phyloP scores from a whole-genome alignment of 2,113 vertebrate genomes.

The Mobula birostris region DNA sequence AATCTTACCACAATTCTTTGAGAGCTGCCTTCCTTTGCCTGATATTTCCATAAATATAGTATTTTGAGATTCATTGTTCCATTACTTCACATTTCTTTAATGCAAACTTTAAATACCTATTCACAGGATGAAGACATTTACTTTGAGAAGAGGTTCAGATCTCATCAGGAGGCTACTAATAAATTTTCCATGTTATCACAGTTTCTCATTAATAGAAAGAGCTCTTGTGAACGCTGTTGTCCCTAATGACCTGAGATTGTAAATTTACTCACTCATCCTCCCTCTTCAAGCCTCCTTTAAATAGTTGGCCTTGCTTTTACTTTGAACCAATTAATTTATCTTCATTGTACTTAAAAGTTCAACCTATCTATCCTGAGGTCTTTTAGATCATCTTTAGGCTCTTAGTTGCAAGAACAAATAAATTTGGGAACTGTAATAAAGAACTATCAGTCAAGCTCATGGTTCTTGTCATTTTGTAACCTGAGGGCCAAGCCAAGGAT shows the following conservation, averaged over 20 bases:
- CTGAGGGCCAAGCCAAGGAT: background rate
- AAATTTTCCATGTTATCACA: background rate
- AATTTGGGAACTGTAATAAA: background rate
- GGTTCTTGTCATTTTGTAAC: background rate
- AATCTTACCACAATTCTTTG: background rate
- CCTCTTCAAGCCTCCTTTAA: background rate
- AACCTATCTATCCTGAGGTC: background rate
- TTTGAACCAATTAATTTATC: background rate
- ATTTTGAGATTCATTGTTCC: background rate
- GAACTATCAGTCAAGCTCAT: background rate
- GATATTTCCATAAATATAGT: background rate
- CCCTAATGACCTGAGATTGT: too few species aligned
- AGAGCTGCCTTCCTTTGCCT: background rate
- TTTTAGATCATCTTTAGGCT: background rate
- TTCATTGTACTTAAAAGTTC: background rate
- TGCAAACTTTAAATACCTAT: background rate
- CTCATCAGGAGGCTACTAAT: background rate
- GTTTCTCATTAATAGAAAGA: background rate
- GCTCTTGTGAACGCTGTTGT: background rate
- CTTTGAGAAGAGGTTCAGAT: background rate
- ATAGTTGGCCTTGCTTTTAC: background rate
- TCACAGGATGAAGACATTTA: background rate
- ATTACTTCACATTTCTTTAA: background rate
- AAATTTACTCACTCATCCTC: background rate
- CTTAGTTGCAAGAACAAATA: background rate